Conservation (phyloP, 2,888 invertebrate species). For the Dilophus febrilis region DNA sequence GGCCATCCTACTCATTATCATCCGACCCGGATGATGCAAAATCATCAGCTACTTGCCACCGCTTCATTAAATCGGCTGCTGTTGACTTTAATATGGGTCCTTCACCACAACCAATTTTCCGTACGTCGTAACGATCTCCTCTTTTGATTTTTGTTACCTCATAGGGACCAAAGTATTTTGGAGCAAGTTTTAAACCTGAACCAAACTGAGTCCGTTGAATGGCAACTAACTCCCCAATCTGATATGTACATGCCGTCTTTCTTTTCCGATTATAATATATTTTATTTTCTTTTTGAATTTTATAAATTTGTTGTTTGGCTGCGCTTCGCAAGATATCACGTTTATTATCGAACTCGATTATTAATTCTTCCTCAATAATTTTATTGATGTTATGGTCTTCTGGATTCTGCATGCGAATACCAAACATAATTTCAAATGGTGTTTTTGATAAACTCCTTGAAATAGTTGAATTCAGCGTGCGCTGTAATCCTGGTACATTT, state of each 20-base stretch:
- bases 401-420: neutral
- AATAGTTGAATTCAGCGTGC: slow-evolving; percentile 1
- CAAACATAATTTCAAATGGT: slow-evolving; percentile 3
- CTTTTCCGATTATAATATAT: neutral
- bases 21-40: too few relatives aligned
- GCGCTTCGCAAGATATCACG: neutral
- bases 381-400: neutral
- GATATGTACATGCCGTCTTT: neutral
- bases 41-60: too few relatives aligned
- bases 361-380: neutral
- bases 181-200: neutral
- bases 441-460: neutral
- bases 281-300: too few relatives aligned
- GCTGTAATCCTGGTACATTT: too few relatives aligned
- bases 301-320: neutral
- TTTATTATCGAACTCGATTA: neutral
- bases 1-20: too few relatives aligned
- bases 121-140: neutral
- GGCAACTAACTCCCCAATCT: neutral
- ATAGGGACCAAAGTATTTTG: neutral
- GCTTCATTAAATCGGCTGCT: too few relatives aligned
- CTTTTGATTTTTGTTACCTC: neutral
- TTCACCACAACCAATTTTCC: too few relatives aligned
- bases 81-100: too few relatives aligned
- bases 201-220: neutral